Evolutionary conservation across 2,888 invertebrate species (phyloP), one percentile per base, ranked within the genome.

Genomic region (Polydrusus cervinus): DNA sequence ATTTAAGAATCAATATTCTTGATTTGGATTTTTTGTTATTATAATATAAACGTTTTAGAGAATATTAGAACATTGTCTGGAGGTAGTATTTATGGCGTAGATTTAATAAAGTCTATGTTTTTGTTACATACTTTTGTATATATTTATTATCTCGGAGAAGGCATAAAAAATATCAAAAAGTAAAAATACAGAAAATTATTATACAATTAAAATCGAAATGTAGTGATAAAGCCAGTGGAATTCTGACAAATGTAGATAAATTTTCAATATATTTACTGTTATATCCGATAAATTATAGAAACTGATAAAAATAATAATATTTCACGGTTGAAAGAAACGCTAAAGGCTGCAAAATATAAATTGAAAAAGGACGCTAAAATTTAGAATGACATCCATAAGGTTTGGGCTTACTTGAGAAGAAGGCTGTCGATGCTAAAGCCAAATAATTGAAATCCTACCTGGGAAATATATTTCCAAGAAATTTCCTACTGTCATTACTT

Each of bases 391-490:
- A 76, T 51, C 76, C 73, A 65, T 74, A 74, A 76, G 74, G 62
- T 76, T 55, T 61, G 49, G 71, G 72, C 68, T 76, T 76, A 76
- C 60, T 43, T 49, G 72, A 72, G 64, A 72, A 57, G 71, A 40
- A 55, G 69, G 38, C 68, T 77, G 75, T 77, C 77, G 60, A 57
- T 72, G 60, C 61, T 71, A 75, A 77, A 70, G 68, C 77, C 72
- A 57, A 72, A 77, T 77, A 77, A 77, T 77, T 77, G 77, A 77
- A 77, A 74, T 74, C 74, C 71, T 74, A 68, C 70, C 74, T 61
- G 64, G 30, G 51, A 65, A 65, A 70, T 70, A 70, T 69, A 69
- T 76, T 72, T 72, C 69, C 69, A 40, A 68, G 72, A 72, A 76
- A 76, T 76, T 76, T 76, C 51, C 68, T 49, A 72, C 71, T 72